Conservation (phyloP, 2,888 invertebrate species). For the Sminthurinus aureus region DNA sequence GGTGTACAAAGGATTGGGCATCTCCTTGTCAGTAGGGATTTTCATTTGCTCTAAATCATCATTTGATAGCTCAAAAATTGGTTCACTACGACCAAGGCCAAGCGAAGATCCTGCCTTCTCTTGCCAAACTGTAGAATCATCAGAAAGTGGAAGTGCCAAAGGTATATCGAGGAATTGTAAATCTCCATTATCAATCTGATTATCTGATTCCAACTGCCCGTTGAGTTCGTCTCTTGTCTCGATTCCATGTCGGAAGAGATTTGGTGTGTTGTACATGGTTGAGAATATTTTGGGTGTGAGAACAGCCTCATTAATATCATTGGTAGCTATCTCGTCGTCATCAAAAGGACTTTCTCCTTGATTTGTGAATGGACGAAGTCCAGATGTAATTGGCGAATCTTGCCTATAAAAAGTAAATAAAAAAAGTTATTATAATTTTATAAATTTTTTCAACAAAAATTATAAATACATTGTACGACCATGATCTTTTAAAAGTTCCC, state of each 20-base stretch:
- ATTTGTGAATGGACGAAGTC: neutral
- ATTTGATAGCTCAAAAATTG: neutral
- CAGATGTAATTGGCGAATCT: slow-evolving; percentile 8
- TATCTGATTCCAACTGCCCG: neutral
- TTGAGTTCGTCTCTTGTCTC: slow-evolving; percentile 58
- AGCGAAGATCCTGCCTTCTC: slow-evolving; percentile 4
- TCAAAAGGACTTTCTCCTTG: neutral
- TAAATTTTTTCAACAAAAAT: no score
- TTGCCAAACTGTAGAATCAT: neutral
- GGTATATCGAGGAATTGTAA: slow-evolving; percentile 6
- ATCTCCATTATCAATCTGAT: neutral
- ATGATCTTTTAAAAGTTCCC: no score
- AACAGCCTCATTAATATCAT: neutral
- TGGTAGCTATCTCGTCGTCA: neutral
- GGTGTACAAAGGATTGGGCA: slow-evolving; percentile 64
- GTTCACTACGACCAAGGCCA: neutral
- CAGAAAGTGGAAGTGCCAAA: slow-evolving; percentile 36
- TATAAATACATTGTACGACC: no score
- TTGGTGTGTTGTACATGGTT: slow-evolving; percentile 65
- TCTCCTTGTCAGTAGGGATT: neutral
- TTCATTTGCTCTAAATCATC: neutral
- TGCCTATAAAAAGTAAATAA: slow-evolving; percentile 6
- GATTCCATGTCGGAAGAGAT: slow-evolving; percentile 65
- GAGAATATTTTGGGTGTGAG: slow-evolving; percentile 62
- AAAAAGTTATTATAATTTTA: no score